Percentiles rank a stretch among this genome's conserved stretches.
These are phyloP conservation scores for Hydrozoanthus gracilis DNA, from an alignment of 92 coral and sea anemone genomes.

Conservation along the genomic window DNA sequence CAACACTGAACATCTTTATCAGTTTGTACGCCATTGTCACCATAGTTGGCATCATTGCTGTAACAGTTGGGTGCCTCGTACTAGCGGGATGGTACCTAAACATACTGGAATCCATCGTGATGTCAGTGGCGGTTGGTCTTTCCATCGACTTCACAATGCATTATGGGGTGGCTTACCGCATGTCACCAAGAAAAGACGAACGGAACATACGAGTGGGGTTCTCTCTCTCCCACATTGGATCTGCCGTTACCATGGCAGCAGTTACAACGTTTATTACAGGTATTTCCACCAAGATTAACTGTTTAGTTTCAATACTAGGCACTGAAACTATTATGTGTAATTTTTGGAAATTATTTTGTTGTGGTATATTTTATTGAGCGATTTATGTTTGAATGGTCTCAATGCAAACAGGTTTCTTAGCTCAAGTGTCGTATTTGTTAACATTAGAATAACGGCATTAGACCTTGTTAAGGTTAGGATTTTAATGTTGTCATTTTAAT, in stretches of 20 bases:
- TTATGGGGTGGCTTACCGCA: conserved; percentile 95
- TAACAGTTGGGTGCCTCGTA: conserved; percentile 89
- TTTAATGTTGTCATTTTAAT: too few species aligned
- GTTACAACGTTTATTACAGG: conserved; percentile 95
- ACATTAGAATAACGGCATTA: too few species aligned
- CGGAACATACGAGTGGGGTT: conserved; percentile 76
- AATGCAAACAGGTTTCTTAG: too few species aligned
- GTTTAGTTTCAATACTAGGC: not conserved
- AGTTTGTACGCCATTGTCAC: conserved; percentile 94
- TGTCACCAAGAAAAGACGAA: conserved; percentile 73
- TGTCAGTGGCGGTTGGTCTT: conserved; percentile 95
- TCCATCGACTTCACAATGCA: conserved; percentile 98
- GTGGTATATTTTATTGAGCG: too few species aligned
- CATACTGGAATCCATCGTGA: conserved; percentile 89
- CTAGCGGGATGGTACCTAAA: conserved; percentile 94
- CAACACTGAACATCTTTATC: conserved; percentile 90
- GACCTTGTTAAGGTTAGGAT: too few species aligned
- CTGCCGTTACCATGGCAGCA: conserved; percentile 95
- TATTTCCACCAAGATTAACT: not conserved
- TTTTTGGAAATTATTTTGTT: not conserved
- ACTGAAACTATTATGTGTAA: not conserved
- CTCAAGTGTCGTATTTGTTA: too few species aligned
- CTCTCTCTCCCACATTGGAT: conserved; percentile 91
- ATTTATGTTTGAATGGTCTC: too few species aligned
- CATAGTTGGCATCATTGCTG: conserved; percentile 81